A percentile compares a stretch with the other conserved stretches of the same genome.
Evolutionary conservation across 2,888 invertebrate species (phyloP).

Genomic region (Drymonia ruficornis): DNA sequence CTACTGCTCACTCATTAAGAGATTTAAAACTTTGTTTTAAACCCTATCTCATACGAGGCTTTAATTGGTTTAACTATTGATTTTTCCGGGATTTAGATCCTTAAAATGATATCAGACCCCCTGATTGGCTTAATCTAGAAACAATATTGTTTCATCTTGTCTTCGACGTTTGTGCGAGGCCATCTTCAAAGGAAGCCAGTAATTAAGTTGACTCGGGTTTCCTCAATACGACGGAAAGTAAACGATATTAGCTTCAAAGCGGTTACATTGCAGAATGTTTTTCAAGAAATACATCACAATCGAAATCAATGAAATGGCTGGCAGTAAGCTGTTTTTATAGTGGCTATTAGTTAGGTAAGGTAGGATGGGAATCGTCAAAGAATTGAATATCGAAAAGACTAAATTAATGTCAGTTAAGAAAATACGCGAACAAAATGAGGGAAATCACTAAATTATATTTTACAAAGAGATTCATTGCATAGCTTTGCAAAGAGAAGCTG

Average conservation of each 20-base stretch:
- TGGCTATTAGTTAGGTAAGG: too few species aligned
- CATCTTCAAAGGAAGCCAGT: conserved; percentile 54
- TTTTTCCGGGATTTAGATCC: background rate
- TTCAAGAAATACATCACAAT: conserved; percentile 25
- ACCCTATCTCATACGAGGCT: too few species aligned
- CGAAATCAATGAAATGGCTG: background rate
- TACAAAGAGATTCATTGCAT: conserved; percentile 18
- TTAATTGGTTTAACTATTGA: too few species aligned
- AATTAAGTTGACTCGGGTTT: conserved; percentile 57
- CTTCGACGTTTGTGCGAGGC: conserved; percentile 33
- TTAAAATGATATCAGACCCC: background rate
- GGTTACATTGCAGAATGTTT: conserved; percentile 45
- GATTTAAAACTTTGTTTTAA: too few species aligned
- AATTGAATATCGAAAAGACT: background rate
- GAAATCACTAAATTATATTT: too few species aligned
- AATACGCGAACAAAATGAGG: too few species aligned
- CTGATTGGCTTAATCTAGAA: conserved; percentile 34
- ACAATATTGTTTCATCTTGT: conserved; percentile 47
- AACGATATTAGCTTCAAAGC: conserved; percentile 54
- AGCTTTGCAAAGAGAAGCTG: conserved; percentile 32
- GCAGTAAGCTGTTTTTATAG: background rate
- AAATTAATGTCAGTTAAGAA: too few species aligned
- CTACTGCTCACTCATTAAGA: too few species aligned
- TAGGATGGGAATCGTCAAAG: too few species aligned
- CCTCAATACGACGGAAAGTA: conserved; percentile 50